A percentile compares a stretch with the other conserved stretches of the same genome.
Conservation (phyloP, 1,140 invertebrate species). For the Aphelinus certus region DNA sequence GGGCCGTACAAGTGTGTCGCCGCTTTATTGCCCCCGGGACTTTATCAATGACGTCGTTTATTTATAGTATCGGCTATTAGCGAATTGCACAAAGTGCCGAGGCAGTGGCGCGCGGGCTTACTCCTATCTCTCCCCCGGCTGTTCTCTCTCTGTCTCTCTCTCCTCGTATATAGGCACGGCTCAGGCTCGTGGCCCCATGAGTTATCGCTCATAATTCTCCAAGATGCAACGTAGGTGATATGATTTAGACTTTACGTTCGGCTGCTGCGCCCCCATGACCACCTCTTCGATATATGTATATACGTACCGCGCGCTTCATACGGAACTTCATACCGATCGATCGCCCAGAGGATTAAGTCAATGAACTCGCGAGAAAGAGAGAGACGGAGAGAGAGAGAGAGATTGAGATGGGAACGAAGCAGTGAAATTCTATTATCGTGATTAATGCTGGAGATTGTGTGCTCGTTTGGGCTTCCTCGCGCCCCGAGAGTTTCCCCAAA, state of each 20-base stretch:
- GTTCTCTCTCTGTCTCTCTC: not conserved
- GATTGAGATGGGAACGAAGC: too few species aligned
- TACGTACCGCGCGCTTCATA: too few species aligned
- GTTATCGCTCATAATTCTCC: conserved; percentile 19
- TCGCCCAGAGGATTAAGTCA: conserved; percentile 25
- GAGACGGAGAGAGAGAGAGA: too few species aligned
- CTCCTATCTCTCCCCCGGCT: not conserved
- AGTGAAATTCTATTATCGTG: conserved; percentile 26
- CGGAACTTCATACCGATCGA: not conserved
- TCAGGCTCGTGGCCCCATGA: conserved; percentile 1
- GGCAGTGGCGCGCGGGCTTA: too few species aligned
- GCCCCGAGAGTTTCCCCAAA: too few species aligned
- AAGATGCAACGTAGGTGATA: conserved; percentile 25
- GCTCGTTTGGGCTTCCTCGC: not conserved
- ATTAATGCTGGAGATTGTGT: conserved; percentile 29
- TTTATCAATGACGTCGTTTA: conserved; percentile 14
- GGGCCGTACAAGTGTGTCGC: too few species aligned
- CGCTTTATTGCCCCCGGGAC: not conserved
- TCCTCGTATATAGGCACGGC: not conserved
- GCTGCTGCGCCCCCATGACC: too few species aligned
- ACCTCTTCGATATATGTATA: too few species aligned
- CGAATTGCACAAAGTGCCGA: conserved; percentile 1
- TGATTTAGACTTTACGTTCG: conserved; percentile 21
- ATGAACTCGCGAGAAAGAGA: conserved; percentile 7
- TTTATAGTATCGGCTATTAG: conserved; percentile 31